phyloP scores from a whole-genome alignment of 2,888 invertebrate species.

The Epistrophella euchroma region DNA sequence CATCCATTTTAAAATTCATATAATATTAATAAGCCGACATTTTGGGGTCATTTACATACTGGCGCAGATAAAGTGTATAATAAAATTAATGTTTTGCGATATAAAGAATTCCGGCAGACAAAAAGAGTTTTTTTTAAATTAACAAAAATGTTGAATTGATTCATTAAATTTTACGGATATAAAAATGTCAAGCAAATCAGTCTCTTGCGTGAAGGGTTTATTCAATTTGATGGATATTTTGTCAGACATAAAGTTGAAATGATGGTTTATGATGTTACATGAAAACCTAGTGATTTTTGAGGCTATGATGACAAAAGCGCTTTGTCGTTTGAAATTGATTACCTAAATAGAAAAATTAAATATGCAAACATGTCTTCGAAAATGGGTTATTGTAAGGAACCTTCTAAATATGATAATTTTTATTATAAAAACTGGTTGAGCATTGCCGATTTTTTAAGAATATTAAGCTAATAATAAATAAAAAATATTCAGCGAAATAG shows the following conservation, averaged over 20 bases:
- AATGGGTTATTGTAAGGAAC: background rate
- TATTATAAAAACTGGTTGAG: no score
- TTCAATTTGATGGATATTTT: constrained; percentile 6
- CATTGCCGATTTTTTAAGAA: no score
- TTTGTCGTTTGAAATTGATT: background rate
- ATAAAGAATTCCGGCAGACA: constrained; percentile 47
- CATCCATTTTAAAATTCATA: constrained; percentile 30
- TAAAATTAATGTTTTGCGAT: constrained; percentile 75
- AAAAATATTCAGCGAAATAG: no score
- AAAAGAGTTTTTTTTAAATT: constrained; percentile 29
- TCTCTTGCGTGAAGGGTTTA: constrained; percentile 25
- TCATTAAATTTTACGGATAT: constrained; percentile 57
- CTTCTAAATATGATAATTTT: no score
- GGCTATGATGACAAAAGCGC: background rate
- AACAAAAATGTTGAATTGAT: constrained; percentile 65
- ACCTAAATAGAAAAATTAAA: background rate
- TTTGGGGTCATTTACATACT: constrained; percentile 58
- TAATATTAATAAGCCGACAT: constrained; percentile 9
- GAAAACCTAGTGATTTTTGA: background rate
- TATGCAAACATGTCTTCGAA: background rate
- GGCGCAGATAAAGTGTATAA: constrained; percentile 72
- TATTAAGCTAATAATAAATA: no score
- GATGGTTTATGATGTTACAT: background rate
- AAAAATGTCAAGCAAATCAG: constrained; percentile 38
- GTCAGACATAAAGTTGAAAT: background rate